phyloP scores from a whole-genome alignment of 2,888 invertebrate genomes.

The Eledona agricola region DNA sequence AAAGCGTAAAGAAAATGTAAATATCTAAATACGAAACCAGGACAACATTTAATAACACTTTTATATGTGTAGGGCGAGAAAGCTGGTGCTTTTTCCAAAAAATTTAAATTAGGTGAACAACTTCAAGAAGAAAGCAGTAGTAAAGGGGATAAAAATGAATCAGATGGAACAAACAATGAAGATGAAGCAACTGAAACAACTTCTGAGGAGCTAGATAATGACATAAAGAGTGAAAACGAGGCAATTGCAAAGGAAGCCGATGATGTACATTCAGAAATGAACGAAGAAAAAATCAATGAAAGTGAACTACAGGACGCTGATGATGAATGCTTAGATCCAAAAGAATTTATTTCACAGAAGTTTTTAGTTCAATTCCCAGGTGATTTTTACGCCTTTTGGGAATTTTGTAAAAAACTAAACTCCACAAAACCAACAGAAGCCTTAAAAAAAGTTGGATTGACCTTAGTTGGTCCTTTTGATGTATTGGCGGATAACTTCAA shows the following conservation, averaged over 20 bases:
- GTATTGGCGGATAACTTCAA: conserved; percentile 68
- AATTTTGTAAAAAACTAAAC: conserved; percentile 72
- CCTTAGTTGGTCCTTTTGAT: conserved; percentile 89
- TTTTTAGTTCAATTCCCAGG: conserved; percentile 87
- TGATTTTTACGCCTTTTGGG: conserved; percentile 89
- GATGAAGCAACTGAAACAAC: too few species aligned
- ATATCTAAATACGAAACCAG: neutral
- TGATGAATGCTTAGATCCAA: conserved; percentile 53
- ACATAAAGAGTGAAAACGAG: too few species aligned
- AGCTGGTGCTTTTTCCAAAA: neutral
- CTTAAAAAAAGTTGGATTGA: conserved; percentile 72
- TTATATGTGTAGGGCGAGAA: neutral
- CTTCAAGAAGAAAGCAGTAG: too few species aligned
- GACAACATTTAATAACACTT: neutral
- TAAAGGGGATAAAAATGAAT: too few species aligned
- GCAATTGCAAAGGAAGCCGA: too few species aligned
- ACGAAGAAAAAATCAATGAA: conserved; percentile 1
- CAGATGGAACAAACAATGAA: too few species aligned
- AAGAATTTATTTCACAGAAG: conserved; percentile 72
- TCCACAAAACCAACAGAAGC: conserved; percentile 69
- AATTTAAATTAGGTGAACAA: conserved; percentile 10
- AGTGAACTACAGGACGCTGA: conserved; percentile 50
- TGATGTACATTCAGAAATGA: neutral
- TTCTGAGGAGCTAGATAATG: too few species aligned
- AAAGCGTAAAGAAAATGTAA: conserved; percentile 19